A percentile compares a stretch with the other conserved stretches of the same genome.
Conservation (phyloP, 2,113 vertebrate genomes). For the Peromyscus leucopus region DNA sequence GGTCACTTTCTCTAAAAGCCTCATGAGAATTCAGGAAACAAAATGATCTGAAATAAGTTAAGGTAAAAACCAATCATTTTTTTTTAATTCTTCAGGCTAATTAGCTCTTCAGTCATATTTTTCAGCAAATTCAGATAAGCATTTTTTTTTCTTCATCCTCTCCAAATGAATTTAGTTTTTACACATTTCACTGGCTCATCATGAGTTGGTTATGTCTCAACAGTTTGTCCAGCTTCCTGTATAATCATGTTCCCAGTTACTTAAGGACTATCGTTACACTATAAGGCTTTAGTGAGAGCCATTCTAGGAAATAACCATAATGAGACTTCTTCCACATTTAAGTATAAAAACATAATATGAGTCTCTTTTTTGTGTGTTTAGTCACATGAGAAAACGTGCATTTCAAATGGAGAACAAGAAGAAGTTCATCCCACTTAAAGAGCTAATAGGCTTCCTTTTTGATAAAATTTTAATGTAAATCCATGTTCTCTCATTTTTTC, state of each 20-base stretch:
- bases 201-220: neutral
- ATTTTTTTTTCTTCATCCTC: neutral
- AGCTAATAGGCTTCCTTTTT: neutral
- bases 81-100: neutral
- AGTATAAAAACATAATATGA: neutral
- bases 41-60: constrained; percentile 25
- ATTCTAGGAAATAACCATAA: constrained; percentile 1
- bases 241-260: neutral
- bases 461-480: neutral
- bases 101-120: neutral
- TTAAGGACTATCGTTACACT: neutral
- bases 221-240: neutral
- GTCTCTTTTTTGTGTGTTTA: neutral
- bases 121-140: neutral
- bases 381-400: neutral
- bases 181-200: neutral
- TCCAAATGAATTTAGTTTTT: constrained; percentile 18
- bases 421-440: neutral
- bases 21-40: constrained; percentile 24
- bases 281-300: neutral
- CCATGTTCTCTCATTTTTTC: neutral
- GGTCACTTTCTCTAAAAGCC: neutral
- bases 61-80: neutral
- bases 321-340: constrained; percentile 7
- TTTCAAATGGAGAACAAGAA: constrained; percentile 12